These are phyloP conservation scores for Philaethria dido DNA, from an alignment of 2,888 invertebrate species.

Conservation along the genomic window DNA sequence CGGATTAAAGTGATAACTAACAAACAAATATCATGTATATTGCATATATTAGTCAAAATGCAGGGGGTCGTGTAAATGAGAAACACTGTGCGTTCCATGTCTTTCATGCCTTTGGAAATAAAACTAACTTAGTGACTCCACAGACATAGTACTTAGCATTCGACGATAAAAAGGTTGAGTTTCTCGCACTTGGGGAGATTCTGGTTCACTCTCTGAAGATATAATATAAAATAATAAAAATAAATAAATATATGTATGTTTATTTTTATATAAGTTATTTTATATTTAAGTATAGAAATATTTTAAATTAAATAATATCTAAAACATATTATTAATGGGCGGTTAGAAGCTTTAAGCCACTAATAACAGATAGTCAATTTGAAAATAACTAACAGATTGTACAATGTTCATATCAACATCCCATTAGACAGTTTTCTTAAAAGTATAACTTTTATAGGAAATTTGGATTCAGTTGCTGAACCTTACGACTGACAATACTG, in stretches of 20 bases:
- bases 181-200: slow-evolving; percentile 55
- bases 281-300: too few relatives aligned
- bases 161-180: slow-evolving; percentile 64
- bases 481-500: not conserved
- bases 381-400: too few relatives aligned
- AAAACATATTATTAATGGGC: too few relatives aligned
- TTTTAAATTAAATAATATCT: too few relatives aligned
- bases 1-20: not conserved
- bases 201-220: slow-evolving; percentile 62
- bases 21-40: not conserved
- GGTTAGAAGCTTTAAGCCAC: too few relatives aligned
- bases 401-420: too few relatives aligned
- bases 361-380: too few relatives aligned
- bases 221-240: too few relatives aligned
- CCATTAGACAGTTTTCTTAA: too few relatives aligned
- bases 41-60: slow-evolving; percentile 14
- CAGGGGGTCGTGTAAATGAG: not conserved
- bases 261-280: too few relatives aligned
- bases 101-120: slow-evolving; percentile 11
- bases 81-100: slow-evolving; percentile 14
- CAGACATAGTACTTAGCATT: slow-evolving; percentile 77
- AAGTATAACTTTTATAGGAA: too few relatives aligned
- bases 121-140: slow-evolving; percentile 70
- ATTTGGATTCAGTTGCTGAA: not conserved
- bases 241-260: too few relatives aligned